phyloP scores from a whole-genome alignment of 2,113 vertebrate genomes.

The Nibea albiflora region DNA sequence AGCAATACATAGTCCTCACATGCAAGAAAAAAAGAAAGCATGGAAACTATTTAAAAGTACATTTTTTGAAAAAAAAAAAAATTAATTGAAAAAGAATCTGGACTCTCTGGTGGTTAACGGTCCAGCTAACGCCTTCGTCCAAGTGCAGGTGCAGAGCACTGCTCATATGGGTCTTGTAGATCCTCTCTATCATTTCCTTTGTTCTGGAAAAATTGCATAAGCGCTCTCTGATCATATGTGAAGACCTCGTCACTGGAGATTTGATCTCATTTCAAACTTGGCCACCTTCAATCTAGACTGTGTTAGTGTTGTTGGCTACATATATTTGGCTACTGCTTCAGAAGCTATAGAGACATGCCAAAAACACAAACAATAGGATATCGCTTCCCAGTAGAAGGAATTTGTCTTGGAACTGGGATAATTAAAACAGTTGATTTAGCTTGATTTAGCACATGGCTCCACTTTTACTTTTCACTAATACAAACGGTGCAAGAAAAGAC shows the following conservation, averaged over 20 bases:
- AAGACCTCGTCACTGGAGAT: slow-evolving; percentile 17
- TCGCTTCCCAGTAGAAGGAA: slow-evolving; percentile 25
- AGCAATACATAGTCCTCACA: too few relatives aligned
- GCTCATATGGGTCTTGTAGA: slow-evolving; percentile 38
- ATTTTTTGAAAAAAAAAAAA: too few relatives aligned
- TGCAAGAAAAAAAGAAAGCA: too few relatives aligned
- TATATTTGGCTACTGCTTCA: slow-evolving; percentile 43
- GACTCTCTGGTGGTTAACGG: too few relatives aligned
- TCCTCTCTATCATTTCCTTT: slow-evolving; percentile 18
- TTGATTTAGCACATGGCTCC: slow-evolving; percentile 33
- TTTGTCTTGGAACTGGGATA: slow-evolving; percentile 34
- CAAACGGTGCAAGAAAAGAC: slow-evolving; percentile 10
- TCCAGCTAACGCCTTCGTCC: background rate
- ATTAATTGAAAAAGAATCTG: too few relatives aligned
- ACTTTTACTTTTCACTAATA: slow-evolving; percentile 26
- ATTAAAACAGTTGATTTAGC: slow-evolving; percentile 22
- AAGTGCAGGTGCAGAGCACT: slow-evolving; percentile 33
- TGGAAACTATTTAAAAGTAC: too few relatives aligned
- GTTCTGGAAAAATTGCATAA: slow-evolving; percentile 42
- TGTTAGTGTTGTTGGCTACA: background rate
- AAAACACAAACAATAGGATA: slow-evolving; percentile 40
- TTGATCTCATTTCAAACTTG: slow-evolving; percentile 14
- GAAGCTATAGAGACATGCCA: slow-evolving; percentile 30
- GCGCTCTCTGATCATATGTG: slow-evolving; percentile 39
- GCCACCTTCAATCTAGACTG: background rate